Conservation (phyloP, 1,140 invertebrate species). For the Microplitis mediator region DNA sequence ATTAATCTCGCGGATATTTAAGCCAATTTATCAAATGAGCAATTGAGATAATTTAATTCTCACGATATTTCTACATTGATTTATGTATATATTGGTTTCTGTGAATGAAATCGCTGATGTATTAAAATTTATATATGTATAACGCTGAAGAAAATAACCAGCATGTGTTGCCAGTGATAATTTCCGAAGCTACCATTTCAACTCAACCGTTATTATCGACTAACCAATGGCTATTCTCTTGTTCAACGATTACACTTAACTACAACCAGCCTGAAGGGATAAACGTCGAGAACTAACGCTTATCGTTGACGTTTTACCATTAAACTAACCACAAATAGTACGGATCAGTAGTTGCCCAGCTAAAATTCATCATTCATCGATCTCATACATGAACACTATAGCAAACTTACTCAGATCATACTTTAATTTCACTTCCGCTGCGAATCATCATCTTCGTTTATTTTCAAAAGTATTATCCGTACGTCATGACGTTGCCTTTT, state of each 20-base stretch:
- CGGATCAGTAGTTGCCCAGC: slow-evolving; percentile 17
- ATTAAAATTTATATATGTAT: no score
- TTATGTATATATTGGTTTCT: no score
- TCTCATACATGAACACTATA: slow-evolving; percentile 34
- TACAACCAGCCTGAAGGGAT: background rate
- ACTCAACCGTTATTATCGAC: no score
- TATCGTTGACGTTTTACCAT: slow-evolving; percentile 9
- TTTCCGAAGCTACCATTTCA: no score
- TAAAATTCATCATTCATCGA: slow-evolving; percentile 30
- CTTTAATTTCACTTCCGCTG: slow-evolving; percentile 31
- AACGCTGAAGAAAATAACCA: no score
- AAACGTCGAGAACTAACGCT: background rate
- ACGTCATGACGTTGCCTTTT: slow-evolving; percentile 21
- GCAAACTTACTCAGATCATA: slow-evolving; percentile 10
- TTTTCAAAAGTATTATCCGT: slow-evolving; percentile 5
- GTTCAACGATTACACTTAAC: background rate
- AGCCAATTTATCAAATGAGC: no score
- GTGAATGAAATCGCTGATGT: no score
- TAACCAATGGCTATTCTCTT: background rate
- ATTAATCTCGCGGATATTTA: no score
- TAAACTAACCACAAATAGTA: slow-evolving; percentile 7
- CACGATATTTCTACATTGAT: no score
- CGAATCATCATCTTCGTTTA: background rate
- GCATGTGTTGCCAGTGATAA: no score
- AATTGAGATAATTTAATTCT: no score